A percentile compares a stretch with the other conserved stretches of the same genome.
These are phyloP conservation scores for Mobula birostris DNA, from an alignment of 2,113 vertebrate species.

Conservation along the genomic window DNA sequence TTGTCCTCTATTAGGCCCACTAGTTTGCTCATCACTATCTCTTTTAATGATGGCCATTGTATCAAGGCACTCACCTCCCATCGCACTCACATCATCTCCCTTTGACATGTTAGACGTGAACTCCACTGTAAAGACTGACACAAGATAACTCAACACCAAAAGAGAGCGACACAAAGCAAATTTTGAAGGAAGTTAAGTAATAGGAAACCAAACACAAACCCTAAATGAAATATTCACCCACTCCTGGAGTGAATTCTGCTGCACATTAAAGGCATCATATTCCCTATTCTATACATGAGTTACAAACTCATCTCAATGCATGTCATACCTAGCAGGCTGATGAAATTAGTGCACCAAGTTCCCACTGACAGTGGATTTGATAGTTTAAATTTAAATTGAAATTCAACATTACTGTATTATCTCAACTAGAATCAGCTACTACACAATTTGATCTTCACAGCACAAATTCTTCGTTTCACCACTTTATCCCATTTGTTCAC, in stretches of 20 bases:
- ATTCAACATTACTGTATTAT: neutral
- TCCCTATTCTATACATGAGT: neutral
- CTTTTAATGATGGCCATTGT: too few relatives aligned
- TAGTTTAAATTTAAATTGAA: conserved; percentile 15
- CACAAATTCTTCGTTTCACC: neutral
- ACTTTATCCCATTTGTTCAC: neutral
- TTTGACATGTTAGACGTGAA: too few relatives aligned
- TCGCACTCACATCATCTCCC: too few relatives aligned
- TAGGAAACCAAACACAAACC: neutral
- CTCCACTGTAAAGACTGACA: too few relatives aligned
- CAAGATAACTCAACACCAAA: too few relatives aligned
- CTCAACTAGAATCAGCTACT: neutral
- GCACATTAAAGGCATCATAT: neutral
- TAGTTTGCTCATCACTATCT: too few relatives aligned
- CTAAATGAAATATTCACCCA: neutral
- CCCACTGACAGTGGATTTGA: neutral
- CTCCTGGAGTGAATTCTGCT: neutral
- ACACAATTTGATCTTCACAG: neutral
- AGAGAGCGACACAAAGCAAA: neutral
- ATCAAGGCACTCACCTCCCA: too few relatives aligned
- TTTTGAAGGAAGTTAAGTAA: neutral
- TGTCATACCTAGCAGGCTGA: neutral
- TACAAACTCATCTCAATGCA: neutral
- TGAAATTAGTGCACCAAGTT: neutral
- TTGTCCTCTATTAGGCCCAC: too few relatives aligned